These are phyloP conservation scores for Tinea trinotella DNA, from an alignment of 2,888 invertebrate genomes.

Conservation along the genomic window DNA sequence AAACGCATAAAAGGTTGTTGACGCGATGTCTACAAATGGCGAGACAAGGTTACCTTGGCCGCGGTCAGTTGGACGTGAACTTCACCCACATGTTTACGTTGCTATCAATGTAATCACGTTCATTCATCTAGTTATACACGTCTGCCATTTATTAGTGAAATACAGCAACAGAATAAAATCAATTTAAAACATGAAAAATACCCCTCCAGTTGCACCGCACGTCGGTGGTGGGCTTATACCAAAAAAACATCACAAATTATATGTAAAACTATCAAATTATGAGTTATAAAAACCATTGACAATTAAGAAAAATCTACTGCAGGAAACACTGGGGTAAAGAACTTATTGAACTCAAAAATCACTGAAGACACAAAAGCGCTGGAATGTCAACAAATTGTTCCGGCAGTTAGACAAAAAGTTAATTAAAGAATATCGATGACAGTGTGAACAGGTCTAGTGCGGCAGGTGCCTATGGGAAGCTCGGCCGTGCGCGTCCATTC, in stretches of 20 bases:
- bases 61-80: constrained; percentile 2
- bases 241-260: no score
- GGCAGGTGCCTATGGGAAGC: constrained; percentile 67
- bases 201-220: no score
- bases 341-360: constrained; percentile 10
- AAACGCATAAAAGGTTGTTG: constrained; percentile 5
- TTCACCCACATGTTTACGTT: constrained; percentile 13
- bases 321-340: no score
- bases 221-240: no score
- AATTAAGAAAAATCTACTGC: no score
- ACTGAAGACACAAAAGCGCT: constrained; percentile 13
- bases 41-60: constrained; percentile 15
- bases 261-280: no score
- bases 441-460: constrained; percentile 28
- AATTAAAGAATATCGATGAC: constrained; percentile 46
- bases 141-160: not conserved
- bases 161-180: no score
- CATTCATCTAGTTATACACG: not conserved
- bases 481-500: constrained; percentile 64
- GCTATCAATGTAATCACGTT: constrained; percentile 9
- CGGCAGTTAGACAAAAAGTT: constrained; percentile 52
- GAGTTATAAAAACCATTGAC: no score
- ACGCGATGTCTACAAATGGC: constrained; percentile 2
- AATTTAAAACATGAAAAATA: no score
- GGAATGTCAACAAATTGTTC: constrained; percentile 19